Evolutionary conservation across 2,797 vertebrate genomes (phyloP).

Genomic region (Calcarius lapponicus): DNA sequence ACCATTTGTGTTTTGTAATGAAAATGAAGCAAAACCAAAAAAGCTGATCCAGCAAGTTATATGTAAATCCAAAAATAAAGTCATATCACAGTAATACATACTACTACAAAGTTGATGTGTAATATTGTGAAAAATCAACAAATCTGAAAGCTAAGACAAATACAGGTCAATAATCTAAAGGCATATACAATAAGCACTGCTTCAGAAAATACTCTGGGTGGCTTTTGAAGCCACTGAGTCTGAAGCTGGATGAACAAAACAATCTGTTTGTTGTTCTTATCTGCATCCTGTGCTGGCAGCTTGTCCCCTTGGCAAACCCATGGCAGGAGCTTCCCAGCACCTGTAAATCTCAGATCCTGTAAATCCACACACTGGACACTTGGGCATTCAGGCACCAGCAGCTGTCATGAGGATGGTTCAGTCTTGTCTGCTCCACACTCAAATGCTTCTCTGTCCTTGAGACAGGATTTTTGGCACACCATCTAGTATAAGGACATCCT

Average conservation of each 20-base stretch:
- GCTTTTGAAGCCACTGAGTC: not conserved
- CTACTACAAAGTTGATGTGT: not conserved
- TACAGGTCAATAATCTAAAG: accelerated
- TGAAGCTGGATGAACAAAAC: not conserved
- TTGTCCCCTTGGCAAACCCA: not conserved
- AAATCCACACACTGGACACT: not conserved
- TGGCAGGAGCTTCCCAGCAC: not conserved
- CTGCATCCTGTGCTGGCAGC: not conserved
- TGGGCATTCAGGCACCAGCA: not conserved
- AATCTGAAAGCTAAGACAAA: not conserved
- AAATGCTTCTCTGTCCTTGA: not conserved
- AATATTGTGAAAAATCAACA: not conserved
- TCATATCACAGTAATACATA: not conserved
- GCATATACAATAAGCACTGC: not conserved
- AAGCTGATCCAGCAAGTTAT: not conserved
- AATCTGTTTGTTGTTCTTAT: too few relatives aligned
- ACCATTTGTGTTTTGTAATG: not conserved
- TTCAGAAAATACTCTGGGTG: not conserved
- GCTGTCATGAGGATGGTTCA: not conserved
- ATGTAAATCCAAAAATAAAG: not conserved
- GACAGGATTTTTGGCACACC: not conserved
- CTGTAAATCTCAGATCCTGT: not conserved
- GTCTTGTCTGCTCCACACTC: not conserved
- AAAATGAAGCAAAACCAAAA: not conserved
- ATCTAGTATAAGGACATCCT: not conserved